Conservation (phyloP, 2,888 invertebrate species). For the Buathra laborator region DNA sequence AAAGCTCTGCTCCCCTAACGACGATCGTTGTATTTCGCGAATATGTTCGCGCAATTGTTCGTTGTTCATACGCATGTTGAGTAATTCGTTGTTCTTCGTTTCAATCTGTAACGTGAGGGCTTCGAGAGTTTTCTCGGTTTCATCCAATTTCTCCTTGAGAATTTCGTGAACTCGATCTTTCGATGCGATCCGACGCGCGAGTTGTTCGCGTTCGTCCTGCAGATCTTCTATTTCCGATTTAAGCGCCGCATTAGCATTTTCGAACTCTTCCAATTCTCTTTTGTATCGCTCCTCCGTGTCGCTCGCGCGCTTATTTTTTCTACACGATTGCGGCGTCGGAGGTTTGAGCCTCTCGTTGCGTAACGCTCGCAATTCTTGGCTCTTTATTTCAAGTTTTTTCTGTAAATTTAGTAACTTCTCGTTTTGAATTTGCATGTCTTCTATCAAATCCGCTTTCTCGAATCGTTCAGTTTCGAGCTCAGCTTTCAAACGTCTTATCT, state of each 20-base stretch:
- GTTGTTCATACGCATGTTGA: slow-evolving; percentile 75
- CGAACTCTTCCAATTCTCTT: slow-evolving; percentile 86
- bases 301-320: slow-evolving; percentile 76
- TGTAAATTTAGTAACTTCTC: slow-evolving; percentile 87
- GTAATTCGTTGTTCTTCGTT: slow-evolving; percentile 78
- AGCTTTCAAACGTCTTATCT: slow-evolving; percentile 86
- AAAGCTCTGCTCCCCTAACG: slow-evolving; percentile 78
- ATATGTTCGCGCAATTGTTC: slow-evolving; percentile 79
- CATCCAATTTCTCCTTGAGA: slow-evolving; percentile 75
- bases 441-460: slow-evolving; percentile 88
- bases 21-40: slow-evolving; percentile 74
- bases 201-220: slow-evolving; percentile 86
- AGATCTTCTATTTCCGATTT: slow-evolving; percentile 87
- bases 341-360: slow-evolving; percentile 80
- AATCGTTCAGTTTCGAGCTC: slow-evolving; percentile 88
- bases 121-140: slow-evolving; percentile 75
- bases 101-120: slow-evolving; percentile 75
- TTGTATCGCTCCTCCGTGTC: slow-evolving; percentile 81
- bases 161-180: slow-evolving; percentile 68
- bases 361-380: slow-evolving; percentile 82
- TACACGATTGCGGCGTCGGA: slow-evolving; percentile 81
- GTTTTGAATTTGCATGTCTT: slow-evolving; percentile 87
- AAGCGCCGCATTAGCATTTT: slow-evolving; percentile 86
- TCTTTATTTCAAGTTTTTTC: slow-evolving; percentile 85
- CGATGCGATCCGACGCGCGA: slow-evolving; percentile 83